Base-by-base conservation (phyloP, 2,888 invertebrate genomes). In the Andrena camellia region DNA sequence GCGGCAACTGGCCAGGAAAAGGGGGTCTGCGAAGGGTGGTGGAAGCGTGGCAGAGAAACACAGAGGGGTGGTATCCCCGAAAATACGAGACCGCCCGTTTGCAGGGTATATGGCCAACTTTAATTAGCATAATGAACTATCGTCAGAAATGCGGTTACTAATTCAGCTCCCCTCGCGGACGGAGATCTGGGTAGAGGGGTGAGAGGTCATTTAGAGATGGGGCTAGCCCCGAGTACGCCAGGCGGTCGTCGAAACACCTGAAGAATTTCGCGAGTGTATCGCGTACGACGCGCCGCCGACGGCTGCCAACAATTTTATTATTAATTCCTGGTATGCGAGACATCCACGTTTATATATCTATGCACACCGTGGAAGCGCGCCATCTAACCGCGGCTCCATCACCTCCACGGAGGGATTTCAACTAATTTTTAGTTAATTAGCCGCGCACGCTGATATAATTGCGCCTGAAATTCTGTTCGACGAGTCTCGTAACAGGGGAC, bases 111-210 rank as follows among this genome's bases (percentile, higher is more conserved):
- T 86, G 68, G 81, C 81, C 83, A 84, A 90, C 84, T 90, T 90
- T 90, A 90, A 90, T 90, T 90, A 90, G 78, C 86, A 88, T 90
- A 90, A 90, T 90, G 88, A 90, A 88, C 90, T 85, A 84, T 86
- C 78, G 76, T 75, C 75, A 81, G 71, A 81, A 85, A 83, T 86
- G 83, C 82, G 83, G 86, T 89, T 86, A 75, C 86, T 86, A 89
- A 89, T 90, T 88, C 81, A 64, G 62, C 78, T 29, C 29, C 59
- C 33, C 66, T 35, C 63, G 63, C 52, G 59, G 26, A 52, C n/a
- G n/a, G 3, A n/a, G 7, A n/a, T 17, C n/a, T 7, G 10, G 35
- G 10, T 4, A 0, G 1, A 20, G 33, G 20, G 20, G 13, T 20
- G 52, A 2, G n/a, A 42, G 57, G 74, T 74, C 80, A 81, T 79